Base-by-base conservation (phyloP, 1,140 invertebrate species). In the Drosophila sturtevanti region DNA sequence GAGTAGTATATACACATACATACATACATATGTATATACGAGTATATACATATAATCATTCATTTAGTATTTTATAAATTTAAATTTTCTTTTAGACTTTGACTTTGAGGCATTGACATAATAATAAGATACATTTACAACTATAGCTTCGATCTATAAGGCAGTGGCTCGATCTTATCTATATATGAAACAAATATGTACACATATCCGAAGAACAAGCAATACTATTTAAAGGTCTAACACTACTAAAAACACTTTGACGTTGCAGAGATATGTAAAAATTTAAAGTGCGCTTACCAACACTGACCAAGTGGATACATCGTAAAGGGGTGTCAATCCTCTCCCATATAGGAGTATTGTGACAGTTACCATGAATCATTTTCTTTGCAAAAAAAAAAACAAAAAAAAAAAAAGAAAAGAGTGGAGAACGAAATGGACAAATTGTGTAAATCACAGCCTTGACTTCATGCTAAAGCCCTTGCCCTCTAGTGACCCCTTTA, bases 391-490 rank as follows among this genome's bases (percentile, higher is more conserved):
- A 61, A 68, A 61, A 68, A 61, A 27, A 31, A 21, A 58, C 56
- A 38, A 38, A 7, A 12, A 62, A 27, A 58, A 14, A 7, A 34
- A 58, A 4, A 22, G 56, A 14, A 16, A 59, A 76, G 59, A 41
- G 22, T 24, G 48, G 35, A 76, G 58, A 77, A 64, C 58, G 54
- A 77, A 77, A 77, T 77, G 66, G 41, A 48, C 54, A 64, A 77
- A 77, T 64, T 66, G 73, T 76, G 72, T 76, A 70, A 80, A 68
- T 72, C 62, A 65, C 68, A 62, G 67, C 63, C 75, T 71, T 75
- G 71, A 75, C 79, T 79, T 79, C 69, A 67, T 55, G 41, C 56
- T 71, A 21, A 34, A 55, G 51, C 68, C 64, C 55, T 64, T 60
- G 64, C 21, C 68, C 75, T 24, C 59, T 14, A n/a, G 14, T 71